A percentile compares a stretch with the other conserved stretches of the same genome.
Evolutionary conservation across 2,113 vertebrate species (phyloP).

Genomic region (Felis chaus): DNA sequence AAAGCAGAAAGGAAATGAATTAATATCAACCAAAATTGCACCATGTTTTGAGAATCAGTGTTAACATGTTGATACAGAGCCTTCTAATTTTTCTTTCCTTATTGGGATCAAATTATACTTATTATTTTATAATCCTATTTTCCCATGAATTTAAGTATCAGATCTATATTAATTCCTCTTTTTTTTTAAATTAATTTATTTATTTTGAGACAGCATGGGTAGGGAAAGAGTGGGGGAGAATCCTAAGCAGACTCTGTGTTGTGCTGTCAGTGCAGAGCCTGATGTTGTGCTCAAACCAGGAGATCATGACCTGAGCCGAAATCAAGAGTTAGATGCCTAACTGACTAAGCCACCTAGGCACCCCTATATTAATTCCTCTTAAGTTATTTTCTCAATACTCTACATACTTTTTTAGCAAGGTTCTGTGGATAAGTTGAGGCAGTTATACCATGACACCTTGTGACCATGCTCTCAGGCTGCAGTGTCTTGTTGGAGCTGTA

Average conservation of each 20-base stretch:
- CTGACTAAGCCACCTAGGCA: too few relatives aligned
- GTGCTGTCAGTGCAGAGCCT: too few relatives aligned
- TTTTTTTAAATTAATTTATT: too few relatives aligned
- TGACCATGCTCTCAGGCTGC: neutral
- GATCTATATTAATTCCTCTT: conserved; percentile 4
- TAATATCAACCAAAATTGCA: neutral
- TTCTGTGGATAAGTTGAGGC: neutral
- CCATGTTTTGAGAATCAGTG: neutral
- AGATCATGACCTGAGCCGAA: too few relatives aligned
- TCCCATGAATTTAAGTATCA: conserved; percentile 17
- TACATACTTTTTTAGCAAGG: neutral
- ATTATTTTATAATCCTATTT: conserved; percentile 23
- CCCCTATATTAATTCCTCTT: neutral
- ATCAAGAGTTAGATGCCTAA: too few relatives aligned
- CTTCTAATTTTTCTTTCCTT: neutral
- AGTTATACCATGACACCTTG: neutral
- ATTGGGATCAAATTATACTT: neutral
- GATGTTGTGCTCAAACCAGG: too few relatives aligned
- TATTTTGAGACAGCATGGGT: too few relatives aligned
- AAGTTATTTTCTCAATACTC: conserved; percentile 23
- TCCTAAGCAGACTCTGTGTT: too few relatives aligned
- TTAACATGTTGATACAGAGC: neutral
- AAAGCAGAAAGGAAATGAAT: neutral
- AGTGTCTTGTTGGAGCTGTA: neutral
- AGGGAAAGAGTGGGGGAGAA: too few relatives aligned